Evolutionary conservation across 1,140 invertebrate species (phyloP).

Genomic region (Atta colombica): DNA sequence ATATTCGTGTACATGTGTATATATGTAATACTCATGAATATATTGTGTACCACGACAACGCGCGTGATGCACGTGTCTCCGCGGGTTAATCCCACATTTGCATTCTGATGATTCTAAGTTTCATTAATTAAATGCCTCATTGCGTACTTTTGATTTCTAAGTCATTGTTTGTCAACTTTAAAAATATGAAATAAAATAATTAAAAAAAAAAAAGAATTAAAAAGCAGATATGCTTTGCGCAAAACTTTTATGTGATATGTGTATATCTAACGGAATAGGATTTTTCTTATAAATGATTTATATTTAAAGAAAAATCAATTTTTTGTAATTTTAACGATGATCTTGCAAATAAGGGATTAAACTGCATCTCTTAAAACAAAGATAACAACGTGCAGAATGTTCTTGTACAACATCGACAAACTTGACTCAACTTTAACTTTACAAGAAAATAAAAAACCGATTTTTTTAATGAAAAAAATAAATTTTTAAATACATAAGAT

Average conservation of each 20-base stretch:
- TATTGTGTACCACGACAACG: constrained; percentile 30
- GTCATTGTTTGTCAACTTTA: neutral
- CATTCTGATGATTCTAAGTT: constrained; percentile 30
- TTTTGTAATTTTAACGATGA: neutral
- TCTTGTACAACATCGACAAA: constrained; percentile 22
- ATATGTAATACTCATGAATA: constrained; percentile 58
- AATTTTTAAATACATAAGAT: neutral
- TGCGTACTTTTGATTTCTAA: neutral
- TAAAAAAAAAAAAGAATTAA: constrained; percentile 1
- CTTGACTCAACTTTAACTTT: neutral
- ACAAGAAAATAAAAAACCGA: neutral
- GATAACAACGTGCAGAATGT: neutral
- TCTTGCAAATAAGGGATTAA: constrained; percentile 40
- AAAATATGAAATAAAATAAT: neutral
- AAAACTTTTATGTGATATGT: neutral
- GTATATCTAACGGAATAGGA: neutral
- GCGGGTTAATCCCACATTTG: constrained; percentile 42
- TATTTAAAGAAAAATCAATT: neutral
- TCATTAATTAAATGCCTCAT: neutral
- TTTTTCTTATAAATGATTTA: constrained; percentile 7
- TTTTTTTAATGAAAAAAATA: neutral
- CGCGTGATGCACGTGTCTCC: constrained; percentile 31
- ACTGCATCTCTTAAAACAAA: neutral
- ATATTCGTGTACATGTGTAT: constrained; percentile 59
- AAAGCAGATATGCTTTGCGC: neutral